A percentile compares a stretch with the other conserved stretches of the same genome.
Evolutionary conservation across 1,140 invertebrate genomes (phyloP).

Genomic region (Caenorhabditis latens): DNA sequence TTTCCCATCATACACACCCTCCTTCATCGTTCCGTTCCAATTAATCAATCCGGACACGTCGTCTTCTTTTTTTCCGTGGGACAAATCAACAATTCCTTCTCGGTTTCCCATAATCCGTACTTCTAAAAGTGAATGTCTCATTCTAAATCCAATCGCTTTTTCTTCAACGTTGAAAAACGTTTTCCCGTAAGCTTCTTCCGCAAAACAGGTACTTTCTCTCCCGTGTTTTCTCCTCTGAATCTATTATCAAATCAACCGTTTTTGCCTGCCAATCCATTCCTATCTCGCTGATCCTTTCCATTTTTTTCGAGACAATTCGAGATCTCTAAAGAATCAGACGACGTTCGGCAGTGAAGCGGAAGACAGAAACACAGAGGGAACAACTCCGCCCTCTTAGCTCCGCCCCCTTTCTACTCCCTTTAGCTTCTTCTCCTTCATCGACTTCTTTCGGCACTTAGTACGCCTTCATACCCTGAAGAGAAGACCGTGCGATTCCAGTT

Average conservation of each 20-base stretch:
- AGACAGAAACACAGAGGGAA: background rate
- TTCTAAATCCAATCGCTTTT: no score
- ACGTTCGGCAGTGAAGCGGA: conserved; percentile 40
- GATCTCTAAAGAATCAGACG: background rate
- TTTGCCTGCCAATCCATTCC: conserved; percentile 19
- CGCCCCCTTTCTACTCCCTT: background rate
- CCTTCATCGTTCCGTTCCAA: background rate
- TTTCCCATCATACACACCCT: no score
- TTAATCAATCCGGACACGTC: conserved; percentile 8
- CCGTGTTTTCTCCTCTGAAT: background rate
- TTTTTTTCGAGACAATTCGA: background rate
- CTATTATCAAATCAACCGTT: conserved; percentile 45
- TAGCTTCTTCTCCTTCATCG: background rate
- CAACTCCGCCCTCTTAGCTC: background rate
- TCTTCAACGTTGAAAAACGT: no score
- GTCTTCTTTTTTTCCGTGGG: background rate
- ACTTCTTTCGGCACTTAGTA: conserved; percentile 44
- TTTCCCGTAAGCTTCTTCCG: conserved; percentile 1
- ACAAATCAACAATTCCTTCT: background rate
- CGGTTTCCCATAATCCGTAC: background rate
- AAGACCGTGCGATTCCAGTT: conserved; percentile 44
- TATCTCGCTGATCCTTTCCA: background rate
- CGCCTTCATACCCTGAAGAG: background rate
- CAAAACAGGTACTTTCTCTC: conserved; percentile 45
- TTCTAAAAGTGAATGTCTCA: conserved; percentile 26